Evolutionary conservation across 2,797 vertebrate genomes (phyloP).

Genomic region (Lithobates sylvaticus): DNA sequence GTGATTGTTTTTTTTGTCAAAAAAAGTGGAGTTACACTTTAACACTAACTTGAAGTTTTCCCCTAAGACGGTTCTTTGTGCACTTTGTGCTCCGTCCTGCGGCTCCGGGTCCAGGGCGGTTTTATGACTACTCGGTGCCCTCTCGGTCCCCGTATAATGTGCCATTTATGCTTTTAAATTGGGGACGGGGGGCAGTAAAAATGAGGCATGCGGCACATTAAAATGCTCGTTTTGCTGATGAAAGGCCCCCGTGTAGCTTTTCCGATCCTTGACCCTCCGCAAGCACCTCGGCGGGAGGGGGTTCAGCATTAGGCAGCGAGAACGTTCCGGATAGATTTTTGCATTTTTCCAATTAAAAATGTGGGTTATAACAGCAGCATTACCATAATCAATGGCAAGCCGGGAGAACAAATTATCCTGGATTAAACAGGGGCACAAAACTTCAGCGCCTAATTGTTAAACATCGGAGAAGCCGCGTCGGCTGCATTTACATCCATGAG

Average conservation of each 20-base stretch:
- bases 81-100: neutral
- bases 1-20: too few relatives aligned
- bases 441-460: neutral
- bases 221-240: slow-evolving; percentile 68
- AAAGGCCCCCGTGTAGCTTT: slow-evolving; percentile 67
- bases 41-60: too few relatives aligned
- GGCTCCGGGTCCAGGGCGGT: neutral
- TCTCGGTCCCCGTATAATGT: slow-evolving; percentile 67
- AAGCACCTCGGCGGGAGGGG: slow-evolving; percentile 67
- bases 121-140: slow-evolving; percentile 57
- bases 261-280: slow-evolving; percentile 72
- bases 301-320: slow-evolving; percentile 70
- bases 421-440: slow-evolving; percentile 2
- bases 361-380: slow-evolving; percentile 41
- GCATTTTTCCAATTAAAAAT: slow-evolving; percentile 54
- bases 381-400: slow-evolving; percentile 48
- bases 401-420: slow-evolving; percentile 2
- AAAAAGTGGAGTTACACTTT: too few relatives aligned
- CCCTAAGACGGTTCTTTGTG: too few relatives aligned
- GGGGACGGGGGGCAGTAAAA: slow-evolving; percentile 72
- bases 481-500: too few relatives aligned
- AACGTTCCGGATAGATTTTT: slow-evolving; percentile 63
- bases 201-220: slow-evolving; percentile 73
- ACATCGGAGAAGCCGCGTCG: neutral
- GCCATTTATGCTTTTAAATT: slow-evolving; percentile 69